Base-by-base conservation (phyloP, 1,140 invertebrate genomes). In the Dryas iulia region DNA sequence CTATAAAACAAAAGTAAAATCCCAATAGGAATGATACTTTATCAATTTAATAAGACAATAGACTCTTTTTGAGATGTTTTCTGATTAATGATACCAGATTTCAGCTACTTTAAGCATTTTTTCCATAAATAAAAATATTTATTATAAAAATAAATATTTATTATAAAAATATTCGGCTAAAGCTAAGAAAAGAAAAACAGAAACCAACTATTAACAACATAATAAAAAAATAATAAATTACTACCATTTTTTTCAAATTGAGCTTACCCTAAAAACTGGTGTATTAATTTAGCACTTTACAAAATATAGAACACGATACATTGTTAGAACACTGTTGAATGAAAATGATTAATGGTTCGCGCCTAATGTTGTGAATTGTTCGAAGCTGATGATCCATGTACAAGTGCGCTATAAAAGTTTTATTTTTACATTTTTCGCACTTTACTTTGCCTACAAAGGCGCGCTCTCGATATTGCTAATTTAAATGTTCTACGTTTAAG, bases 341-440 rank as follows among this genome's bases (percentile, higher is more conserved):
- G 18, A 47, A 47, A 47, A 47, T 47, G 39, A 47, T 47, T 47
- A 47, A 47, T 47, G 39, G 39, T 11, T 47, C 39, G 39, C 18
- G 21, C 39, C 14, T 47, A 47, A 47, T 47, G 39, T 47, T 21
- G 18, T 6, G 39, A 21, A 47, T 47, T 47, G 39, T 47, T 47
- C 39, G 39, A 21, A 18, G 8, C 39, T 47, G 39, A 47, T 47
- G 39, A 47, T 47, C 39, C 39, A 47, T 47, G 39, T 47, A 47
- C 39, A 47, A 47, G 39, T 47, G 39, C 39, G 39, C 39, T 47
- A 47, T 47, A 47, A 47, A 47, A 47, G 39, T 47, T 47, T 47
- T 21, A 47, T 21, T 47, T 47, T 21, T 47, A 47, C 39, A 18
- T 47, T 47, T 47, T 21, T 47, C 18, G 39, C 39, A 47, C 39